phyloP scores from a whole-genome alignment of 2,888 invertebrate species.

The Spilarctia lutea region DNA sequence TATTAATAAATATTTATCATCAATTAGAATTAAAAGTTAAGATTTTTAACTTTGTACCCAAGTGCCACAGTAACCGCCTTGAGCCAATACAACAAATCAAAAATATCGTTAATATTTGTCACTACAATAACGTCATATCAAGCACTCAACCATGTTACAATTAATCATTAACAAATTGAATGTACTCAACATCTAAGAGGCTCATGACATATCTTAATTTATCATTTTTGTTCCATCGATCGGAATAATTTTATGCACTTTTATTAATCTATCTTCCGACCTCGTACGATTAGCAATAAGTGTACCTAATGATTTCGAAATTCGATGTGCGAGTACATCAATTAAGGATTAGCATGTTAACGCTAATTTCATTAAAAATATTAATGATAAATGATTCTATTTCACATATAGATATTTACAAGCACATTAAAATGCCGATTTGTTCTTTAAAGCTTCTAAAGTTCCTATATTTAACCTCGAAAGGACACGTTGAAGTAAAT shows the following conservation, averaged over 20 bases:
- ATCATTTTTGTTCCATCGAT: conserved; percentile 66
- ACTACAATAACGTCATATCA: conserved; percentile 51
- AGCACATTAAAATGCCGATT: background rate
- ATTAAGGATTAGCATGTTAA: conserved; percentile 1
- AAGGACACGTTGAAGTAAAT: background rate
- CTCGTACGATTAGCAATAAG: conserved; percentile 46
- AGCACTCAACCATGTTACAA: conserved; percentile 54
- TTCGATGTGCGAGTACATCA: conserved; percentile 19
- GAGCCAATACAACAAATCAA: conserved; percentile 36
- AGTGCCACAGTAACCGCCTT: conserved; percentile 26
- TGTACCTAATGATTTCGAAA: conserved; percentile 39
- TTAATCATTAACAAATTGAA: conserved; percentile 62
- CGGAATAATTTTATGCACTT: conserved; percentile 62
- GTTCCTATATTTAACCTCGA: background rate
- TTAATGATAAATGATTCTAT: background rate
- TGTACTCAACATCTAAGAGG: conserved; percentile 62
- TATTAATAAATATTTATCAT: background rate
- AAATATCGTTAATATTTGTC: conserved; percentile 52
- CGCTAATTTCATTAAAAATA: background rate
- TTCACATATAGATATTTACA: background rate
- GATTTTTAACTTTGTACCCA: background rate
- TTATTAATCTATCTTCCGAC: conserved; percentile 50
- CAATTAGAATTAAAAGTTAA: background rate
- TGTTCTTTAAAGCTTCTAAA: background rate
- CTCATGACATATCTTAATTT: conserved; percentile 62